Base-by-base conservation (phyloP, 2,888 invertebrate species). In the Taphrorychus bicolor region DNA sequence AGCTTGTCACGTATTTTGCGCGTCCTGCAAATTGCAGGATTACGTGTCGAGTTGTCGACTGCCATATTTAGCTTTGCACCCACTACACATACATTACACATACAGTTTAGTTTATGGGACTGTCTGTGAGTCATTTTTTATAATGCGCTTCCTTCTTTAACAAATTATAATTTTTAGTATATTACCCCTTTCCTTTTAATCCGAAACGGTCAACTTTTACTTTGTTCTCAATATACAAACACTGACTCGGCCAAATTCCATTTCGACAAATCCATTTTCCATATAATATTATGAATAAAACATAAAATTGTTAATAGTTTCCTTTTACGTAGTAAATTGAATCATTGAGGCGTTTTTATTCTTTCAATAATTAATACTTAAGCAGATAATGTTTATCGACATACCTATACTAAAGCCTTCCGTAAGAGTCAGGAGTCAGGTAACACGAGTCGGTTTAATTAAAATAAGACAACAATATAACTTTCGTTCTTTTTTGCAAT, bases 1-100 rank as follows among this genome's bases (percentile, higher is more conserved):
- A 58, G 11, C 58, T 11, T 14, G 52, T 64, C 64, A 64, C 64
- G 64, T 64, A 64, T 51, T 57, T 58, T 41, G 58, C 58, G 57
- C 64, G 51, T 51, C 57, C 64, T 42, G 58, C 52, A 64, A 64
- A 64, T 64, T 64, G 64, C 64, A 32, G 64, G 51, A 51, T 64
- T 64, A 64, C 64, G 64, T 64, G 64, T 57, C 9, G 51, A 58
- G 41, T 64, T 48, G 56, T 49, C 56, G 32, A 21, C 49, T 56
- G 49, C 64, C 58, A 64, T 64, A 64, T 64, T 58, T 51, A 57
- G 19, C 16, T 18, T 58, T 52, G 51, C 42, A 58, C 45, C 45
- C 45, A 45, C 45, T 32, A n/a, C n/a, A 32, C 32, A 32, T n/a
- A n/a, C n/a, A n/a, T n/a, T n/a, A n/a, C n/a, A n/a, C n/a, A n/a